Evolutionary conservation across 2,113 vertebrate genomes (phyloP).

Genomic region (Beaufortia kweichowensis): DNA sequence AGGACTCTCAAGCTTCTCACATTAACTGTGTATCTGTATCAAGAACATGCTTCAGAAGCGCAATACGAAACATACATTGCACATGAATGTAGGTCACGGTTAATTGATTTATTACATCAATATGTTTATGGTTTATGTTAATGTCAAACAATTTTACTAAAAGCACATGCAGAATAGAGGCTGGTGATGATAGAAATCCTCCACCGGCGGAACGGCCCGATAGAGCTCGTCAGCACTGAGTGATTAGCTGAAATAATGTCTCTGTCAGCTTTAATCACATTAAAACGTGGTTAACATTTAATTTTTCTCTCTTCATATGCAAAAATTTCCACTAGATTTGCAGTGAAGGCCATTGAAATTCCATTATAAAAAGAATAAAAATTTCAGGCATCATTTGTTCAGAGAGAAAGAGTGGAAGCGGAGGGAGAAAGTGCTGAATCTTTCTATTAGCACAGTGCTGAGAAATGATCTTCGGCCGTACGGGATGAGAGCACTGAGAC

Average conservation of each 20-base stretch:
- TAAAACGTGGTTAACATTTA: slow-evolving; percentile 99
- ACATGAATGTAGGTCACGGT: not conserved
- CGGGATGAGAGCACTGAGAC: slow-evolving; percentile 38
- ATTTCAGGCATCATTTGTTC: slow-evolving; percentile 99
- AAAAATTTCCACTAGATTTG: slow-evolving; percentile 99
- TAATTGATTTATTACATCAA: slow-evolving; percentile 32
- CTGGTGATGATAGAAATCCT: slow-evolving; percentile 4
- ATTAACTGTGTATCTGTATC: not conserved
- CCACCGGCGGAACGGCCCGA: slow-evolving; percentile 59
- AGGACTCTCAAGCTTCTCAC: not conserved
- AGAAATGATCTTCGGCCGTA: slow-evolving; percentile 71
- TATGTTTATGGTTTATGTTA: slow-evolving; percentile 28
- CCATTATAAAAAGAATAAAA: slow-evolving; percentile 99
- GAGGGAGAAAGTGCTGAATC: slow-evolving; percentile 95
- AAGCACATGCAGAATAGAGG: slow-evolving; percentile 9
- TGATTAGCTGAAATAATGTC: slow-evolving; percentile 99
- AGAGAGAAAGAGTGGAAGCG: slow-evolving; percentile 89
- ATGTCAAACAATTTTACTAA: slow-evolving; percentile 22
- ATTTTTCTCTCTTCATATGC: slow-evolving; percentile 99
- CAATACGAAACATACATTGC: not conserved
- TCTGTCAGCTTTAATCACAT: slow-evolving; percentile 99
- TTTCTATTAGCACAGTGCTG: slow-evolving; percentile 88
- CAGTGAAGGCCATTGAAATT: slow-evolving; percentile 99
- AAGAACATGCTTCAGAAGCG: not conserved
- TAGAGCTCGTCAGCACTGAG: slow-evolving; percentile 92